Evolutionary conservation across 2,797 vertebrate species (phyloP), one percentile per base, ranked within the genome.

Genomic region (Anolis apletophallus): DNA sequence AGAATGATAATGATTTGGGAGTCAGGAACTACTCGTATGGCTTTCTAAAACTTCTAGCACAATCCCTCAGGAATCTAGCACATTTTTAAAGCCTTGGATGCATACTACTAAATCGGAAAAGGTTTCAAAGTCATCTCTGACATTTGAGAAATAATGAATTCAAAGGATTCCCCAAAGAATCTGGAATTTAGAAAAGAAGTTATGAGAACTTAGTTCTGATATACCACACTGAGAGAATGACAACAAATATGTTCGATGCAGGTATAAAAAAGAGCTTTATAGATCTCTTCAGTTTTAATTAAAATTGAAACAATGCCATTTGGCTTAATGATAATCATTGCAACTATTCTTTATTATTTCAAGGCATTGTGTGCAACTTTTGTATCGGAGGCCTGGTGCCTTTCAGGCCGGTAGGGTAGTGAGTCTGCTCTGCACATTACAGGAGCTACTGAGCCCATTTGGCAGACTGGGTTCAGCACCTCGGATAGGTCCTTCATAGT

Each of bases 1-100:
- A 88, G 89, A 86, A 83, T 54, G 1, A 46, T 14, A 29, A 81
- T 16, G 17, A 46, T 83, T 80, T 61, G 57, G 7, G 73, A 23
- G 5, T 12, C 52, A 83, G 46, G 90, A 85, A 71, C 29, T 79
- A 71, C 86, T 50, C 17, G 50, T 0, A 1, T 5, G 57, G 59
- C 80, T 88, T 87, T 82, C 6, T 68, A 87, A 19, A 81, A 86
- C 3, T 83, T 87, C n/a, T 84, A 81, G 16, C 0, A 1, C 87
- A 19, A 85, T 82, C 71, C 40, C 10, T 4, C 46, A 68, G 1
- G 26, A 5, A 8, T 1, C 32, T 9, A 40, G 17, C 13, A 11
- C 72, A 55, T 55, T 8, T 1, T 9, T 81, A 10, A 54, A 10
- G 0, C 16, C 85, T 71, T 67, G 57, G 81, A 86, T 79, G 5